Evolutionary conservation across 2,113 vertebrate species (phyloP), one percentile per base, ranked within the genome.

Genomic region (Megaleporinus macrocephalus): DNA sequence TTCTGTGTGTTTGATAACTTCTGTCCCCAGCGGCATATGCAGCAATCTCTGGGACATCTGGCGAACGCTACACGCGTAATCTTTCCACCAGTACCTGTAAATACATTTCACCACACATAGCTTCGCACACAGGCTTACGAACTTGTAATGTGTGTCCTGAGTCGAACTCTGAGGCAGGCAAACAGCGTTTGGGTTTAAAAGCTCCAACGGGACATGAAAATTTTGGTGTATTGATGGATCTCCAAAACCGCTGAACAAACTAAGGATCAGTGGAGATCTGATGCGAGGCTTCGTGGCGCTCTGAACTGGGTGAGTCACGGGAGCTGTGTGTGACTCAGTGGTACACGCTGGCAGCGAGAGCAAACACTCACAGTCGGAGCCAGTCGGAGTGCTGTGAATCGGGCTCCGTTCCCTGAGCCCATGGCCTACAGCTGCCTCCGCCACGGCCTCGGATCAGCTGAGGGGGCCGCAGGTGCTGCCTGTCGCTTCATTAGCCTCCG

Each of bases 401-500:
- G 22, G 44, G 41, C 53, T 49, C 55, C n/a, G n/a, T n/a, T n/a
- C n/a, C n/a, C n/a, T n/a, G n/a, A n/a, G n/a, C n/a, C 6, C 68
- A 33, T 51, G n/a, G 65, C 30, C 44, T 69, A 36, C 81, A 83
- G 74, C 74, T 78, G 74, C 41, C 71, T 30, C 74, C 73, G 13
- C 47, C 79, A 53, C 30, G 22, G 72, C 61, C 53, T 27, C 72
- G 24, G 79, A 76, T 82, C 65, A 16, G 33, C 71, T 18, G 30
- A 80, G 63, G 4, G 41, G 65, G 77, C 73, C 69, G 0, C 77
- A 73, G 82, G 76, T 84, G 76, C 47, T 79, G 81, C 77, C 71
- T 79, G 51, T 16, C 36, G 82, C 70, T 73, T 84, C 76, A 84
- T 84, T 84, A 74, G 59, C 11, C 47, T 49, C 71, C 75, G 51